A percentile compares a stretch with the other conserved stretches of the same genome.
phyloP scores from a whole-genome alignment of 2,113 vertebrate species.

The Carassius carassius region DNA sequence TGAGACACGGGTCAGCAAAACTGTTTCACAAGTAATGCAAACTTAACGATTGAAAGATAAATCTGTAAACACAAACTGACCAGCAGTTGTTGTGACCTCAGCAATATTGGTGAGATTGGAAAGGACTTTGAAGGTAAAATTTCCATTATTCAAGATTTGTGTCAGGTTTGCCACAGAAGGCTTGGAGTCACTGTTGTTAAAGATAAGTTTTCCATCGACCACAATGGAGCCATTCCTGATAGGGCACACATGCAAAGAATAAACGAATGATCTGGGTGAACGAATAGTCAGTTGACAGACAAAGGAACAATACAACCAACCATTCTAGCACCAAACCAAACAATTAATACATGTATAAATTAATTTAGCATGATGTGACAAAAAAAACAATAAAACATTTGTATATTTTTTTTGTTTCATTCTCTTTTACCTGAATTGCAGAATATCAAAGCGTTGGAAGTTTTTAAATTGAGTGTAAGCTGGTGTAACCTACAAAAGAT shows the following conservation, averaged over 20 bases:
- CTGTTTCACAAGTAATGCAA: background rate
- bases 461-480: rapidly evolving
- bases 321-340: background rate
- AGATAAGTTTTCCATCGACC: background rate
- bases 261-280: background rate
- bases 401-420: background rate
- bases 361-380: background rate
- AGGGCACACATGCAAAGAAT: background rate
- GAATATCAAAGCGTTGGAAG: background rate
- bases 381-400: background rate
- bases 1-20: background rate
- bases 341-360: background rate
- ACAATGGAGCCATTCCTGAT: background rate
- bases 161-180: no score
- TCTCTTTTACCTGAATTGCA: background rate
- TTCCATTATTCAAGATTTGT: no score
- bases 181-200: background rate
- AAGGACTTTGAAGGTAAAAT: background rate
- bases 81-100: background rate
- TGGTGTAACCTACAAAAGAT: background rate
- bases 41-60: background rate
- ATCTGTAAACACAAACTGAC: background rate
- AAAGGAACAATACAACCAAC: background rate
- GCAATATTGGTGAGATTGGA: rapidly evolving
- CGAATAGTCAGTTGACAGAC: background rate